A percentile compares a stretch with the other conserved stretches of the same genome.
phyloP scores from a whole-genome alignment of 2,888 invertebrate genomes.

The Xestoiulus laeticollis region DNA sequence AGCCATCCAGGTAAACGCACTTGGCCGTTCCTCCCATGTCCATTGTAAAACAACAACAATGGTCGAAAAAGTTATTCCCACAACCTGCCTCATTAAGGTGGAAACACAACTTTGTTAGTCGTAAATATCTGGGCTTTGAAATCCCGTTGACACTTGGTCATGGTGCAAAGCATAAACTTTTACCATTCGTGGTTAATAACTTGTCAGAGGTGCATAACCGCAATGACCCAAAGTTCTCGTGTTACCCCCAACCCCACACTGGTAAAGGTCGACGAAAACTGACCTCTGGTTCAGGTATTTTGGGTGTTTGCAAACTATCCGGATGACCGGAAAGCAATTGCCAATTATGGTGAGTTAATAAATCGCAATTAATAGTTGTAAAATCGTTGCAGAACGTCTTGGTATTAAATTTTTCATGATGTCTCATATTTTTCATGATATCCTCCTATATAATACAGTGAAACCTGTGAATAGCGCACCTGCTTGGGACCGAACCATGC shows the following conservation, averaged over 20 bases:
- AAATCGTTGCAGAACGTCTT: too few species aligned
- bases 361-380: too few species aligned
- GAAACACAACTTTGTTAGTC: not conserved
- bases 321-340: not conserved
- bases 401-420: too few species aligned
- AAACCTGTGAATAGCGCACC: too few species aligned
- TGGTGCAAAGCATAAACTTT: not conserved
- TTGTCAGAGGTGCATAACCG: not conserved
- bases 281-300: not conserved
- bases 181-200: not conserved
- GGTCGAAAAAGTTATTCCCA: not conserved
- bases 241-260: too few species aligned
- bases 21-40: not conserved
- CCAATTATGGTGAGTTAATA: too few species aligned
- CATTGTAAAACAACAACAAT: not conserved
- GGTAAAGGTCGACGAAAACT: not conserved
- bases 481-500: too few species aligned
- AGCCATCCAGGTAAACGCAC: not conserved
- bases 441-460: too few species aligned
- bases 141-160: not conserved
- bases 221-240: not conserved
- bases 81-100: not conserved
- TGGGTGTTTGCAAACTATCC: not conserved
- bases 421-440: too few species aligned
- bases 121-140: not conserved